Evolutionary conservation across 2,113 vertebrate genomes (phyloP), one percentile per base, ranked within the genome.

Genomic region (Calidris pygmaea): DNA sequence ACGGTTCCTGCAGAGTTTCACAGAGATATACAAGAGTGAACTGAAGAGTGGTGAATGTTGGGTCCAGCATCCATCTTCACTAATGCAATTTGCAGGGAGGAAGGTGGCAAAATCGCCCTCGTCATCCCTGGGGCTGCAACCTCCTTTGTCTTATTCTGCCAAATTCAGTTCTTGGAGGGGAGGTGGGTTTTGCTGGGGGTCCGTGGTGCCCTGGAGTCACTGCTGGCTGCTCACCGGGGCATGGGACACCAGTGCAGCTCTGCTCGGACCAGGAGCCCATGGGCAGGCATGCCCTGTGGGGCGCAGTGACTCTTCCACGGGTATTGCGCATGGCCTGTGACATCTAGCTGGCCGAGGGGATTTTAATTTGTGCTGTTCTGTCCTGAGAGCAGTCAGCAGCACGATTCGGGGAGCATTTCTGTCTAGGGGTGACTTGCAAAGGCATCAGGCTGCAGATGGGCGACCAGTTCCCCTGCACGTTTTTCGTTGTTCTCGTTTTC

Each of bases 1-100:
- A 47, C 18, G 22, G 91, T 92, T 96, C 84, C 70, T 58, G 5
- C 62, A 67, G 94, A 41, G 55, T 81, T 89, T 81, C 45, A 50
- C 37, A 20, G 60, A 72, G 60, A 72, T 32, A 55, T 83, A 4
- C 37, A 45, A 41, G 92, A 53, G 22, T 26, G 50, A 12, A 20
- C 32, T 4, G 22, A 65, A 47, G 21, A 5, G 27, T 7, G 27
- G 27, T 2, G 7, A 63, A 8, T 2, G 4, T 41, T 20, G n/a
- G 39, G 16, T 14, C 39, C 52, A 58, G 60, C 21, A 4, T 16
- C 67, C 6, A 5, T 43, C 68, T 41, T 16, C 56, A 35, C 3
- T 1, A 41, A 21, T 0, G 2, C 9, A 4, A 2, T 37, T 43
- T 22, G 20, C 7, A 27, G 35, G 60, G n/a, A 35, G 50, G 21